Percentiles rank a stretch among this genome's conserved stretches.
Conservation (phyloP, 1,140 invertebrate genomes). For the Cotesia typhae region DNA sequence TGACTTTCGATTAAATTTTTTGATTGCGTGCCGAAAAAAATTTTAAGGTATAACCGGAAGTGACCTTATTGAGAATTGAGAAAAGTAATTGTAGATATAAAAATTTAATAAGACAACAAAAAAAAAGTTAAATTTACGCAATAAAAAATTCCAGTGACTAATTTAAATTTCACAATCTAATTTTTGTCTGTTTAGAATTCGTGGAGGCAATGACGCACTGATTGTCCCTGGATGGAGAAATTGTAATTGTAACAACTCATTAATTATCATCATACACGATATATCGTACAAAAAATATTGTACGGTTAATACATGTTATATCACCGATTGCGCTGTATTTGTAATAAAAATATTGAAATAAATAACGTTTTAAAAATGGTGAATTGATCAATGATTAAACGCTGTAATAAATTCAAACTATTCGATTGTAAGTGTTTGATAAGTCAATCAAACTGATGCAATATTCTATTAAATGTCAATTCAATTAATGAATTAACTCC, state of each 20-base stretch:
- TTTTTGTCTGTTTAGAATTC: constrained; percentile 69
- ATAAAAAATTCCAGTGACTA: constrained; percentile 10
- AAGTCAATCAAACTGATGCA: constrained; percentile 13
- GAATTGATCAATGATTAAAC: not conserved
- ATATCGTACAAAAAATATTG: too few relatives aligned
- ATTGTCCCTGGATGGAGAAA: constrained; percentile 27
- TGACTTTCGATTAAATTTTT: too few relatives aligned
- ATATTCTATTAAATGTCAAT: not conserved
- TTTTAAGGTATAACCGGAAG: too few relatives aligned
- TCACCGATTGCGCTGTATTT: too few relatives aligned
- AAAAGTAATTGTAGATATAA: too few relatives aligned
- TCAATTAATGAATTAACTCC: not conserved
- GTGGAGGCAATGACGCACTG: constrained; percentile 77
- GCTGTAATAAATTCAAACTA: not conserved
- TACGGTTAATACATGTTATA: too few relatives aligned
- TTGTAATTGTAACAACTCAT: constrained; percentile 4
- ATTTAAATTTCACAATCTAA: constrained; percentile 14
- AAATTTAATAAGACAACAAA: not conserved
- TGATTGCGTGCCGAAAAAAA: too few relatives aligned
- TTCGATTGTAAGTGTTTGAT: constrained; percentile 9
- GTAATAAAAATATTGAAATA: not conserved
- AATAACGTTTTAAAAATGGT: not conserved
- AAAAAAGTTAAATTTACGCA: too few relatives aligned
- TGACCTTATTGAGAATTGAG: too few relatives aligned
- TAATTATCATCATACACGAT: not conserved